Evolutionary conservation across 1,140 invertebrate species (phyloP), one percentile per base, ranked within the genome.

Genomic region (Chelonus insularis): DNA sequence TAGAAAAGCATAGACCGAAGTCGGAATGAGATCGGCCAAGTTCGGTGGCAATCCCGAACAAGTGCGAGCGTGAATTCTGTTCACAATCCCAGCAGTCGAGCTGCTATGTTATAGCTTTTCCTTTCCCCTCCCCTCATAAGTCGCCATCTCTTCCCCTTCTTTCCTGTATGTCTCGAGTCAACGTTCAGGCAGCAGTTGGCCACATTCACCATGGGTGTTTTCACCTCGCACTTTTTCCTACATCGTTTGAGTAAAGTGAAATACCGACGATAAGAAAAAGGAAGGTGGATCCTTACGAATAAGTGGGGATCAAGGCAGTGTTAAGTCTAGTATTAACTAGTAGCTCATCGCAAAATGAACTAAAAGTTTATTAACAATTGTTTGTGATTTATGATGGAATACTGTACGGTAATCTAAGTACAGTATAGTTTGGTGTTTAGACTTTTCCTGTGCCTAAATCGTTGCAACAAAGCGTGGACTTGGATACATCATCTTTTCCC

Each of bases 121-220:
- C 11, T 2, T n/a, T 9, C 11, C 8, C 11, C 11, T 9, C 11
- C 36, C 36, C 12, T 21, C 14, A 16, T 1, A 14, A 11, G 1
- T 5, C n/a, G 14, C 16, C 14, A 16, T 16, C 14, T 16, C 16
- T 8, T 16, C 11, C 16, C 1, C 5, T 47, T 47, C 1, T 47
- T 16, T 4, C 16, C 9, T 23, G 9, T 18, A 0, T 23, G 9
- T 20, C 11, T 55, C 7, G 12, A 16, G 16, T 11, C 29, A 21
- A 39, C 34, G 25, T 16, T 12, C 23, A 34, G 11, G 45, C 20
- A 32, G 50, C 57, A 59, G 50, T 57, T 70, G 60, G 45, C 45
- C 61, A 67, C 68, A 65, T 67, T 67, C 67, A 69, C 63, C 61
- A 63, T 65, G 65, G 66, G 61, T 71, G 67, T 69, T 71, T 71